These are phyloP conservation scores for Gisinianus flammeolus DNA, from an alignment of 2,888 invertebrate genomes.

Conservation along the genomic window DNA sequence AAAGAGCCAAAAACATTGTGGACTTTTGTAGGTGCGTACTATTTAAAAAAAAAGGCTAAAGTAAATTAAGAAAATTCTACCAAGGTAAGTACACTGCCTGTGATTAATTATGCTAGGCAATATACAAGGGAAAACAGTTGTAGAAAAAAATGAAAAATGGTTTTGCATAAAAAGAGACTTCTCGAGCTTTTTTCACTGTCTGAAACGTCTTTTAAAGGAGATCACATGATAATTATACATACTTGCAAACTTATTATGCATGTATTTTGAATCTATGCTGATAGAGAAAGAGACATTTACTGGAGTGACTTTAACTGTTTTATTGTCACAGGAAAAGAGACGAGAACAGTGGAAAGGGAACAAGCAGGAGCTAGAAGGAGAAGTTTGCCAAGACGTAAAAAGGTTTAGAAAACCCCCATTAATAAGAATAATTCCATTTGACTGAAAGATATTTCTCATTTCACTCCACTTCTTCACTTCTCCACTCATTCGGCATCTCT, in stretches of 20 bases:
- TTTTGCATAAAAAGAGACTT: not conserved
- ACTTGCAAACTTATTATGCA: not conserved
- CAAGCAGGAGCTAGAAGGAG: slow-evolving; percentile 3
- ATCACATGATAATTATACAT: not conserved
- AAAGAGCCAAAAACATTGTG: too few species aligned
- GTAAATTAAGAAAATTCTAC: not conserved
- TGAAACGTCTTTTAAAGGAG: not conserved
- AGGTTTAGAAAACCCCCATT: slow-evolving; percentile 36
- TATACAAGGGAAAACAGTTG: not conserved
- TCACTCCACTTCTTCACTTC: slow-evolving; percentile 30
- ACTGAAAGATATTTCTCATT: slow-evolving; percentile 39
- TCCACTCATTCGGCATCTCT: slow-evolving; percentile 36
- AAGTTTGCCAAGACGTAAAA: slow-evolving; percentile 38
- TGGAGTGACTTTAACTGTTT: slow-evolving; percentile 19
- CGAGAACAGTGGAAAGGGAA: not conserved
- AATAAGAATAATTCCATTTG: slow-evolving; percentile 40
- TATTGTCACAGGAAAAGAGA: slow-evolving; percentile 10
- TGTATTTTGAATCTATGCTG: not conserved
- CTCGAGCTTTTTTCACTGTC: not conserved
- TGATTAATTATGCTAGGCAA: not conserved
- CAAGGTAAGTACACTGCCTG: not conserved
- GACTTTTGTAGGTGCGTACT: too few species aligned
- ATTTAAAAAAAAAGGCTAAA: not conserved
- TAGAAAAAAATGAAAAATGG: not conserved
- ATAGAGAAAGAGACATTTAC: not conserved